Evolutionary conservation across 2,888 invertebrate species (phyloP).

Genomic region (Eupithecia subumbrata): DNA sequence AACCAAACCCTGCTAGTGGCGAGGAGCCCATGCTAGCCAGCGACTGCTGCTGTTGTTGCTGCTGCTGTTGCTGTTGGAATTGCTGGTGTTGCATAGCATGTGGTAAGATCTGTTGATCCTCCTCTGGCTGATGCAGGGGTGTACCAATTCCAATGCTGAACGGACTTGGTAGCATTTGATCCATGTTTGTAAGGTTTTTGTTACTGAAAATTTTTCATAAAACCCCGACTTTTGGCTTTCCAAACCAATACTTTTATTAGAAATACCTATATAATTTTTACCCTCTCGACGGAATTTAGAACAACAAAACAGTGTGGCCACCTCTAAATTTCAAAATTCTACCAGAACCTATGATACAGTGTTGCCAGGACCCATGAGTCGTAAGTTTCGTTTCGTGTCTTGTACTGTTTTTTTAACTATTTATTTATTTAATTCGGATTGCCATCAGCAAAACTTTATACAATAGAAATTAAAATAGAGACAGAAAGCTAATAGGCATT

Average conservation of each 20-base stretch:
- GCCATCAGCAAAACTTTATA: too few relatives aligned
- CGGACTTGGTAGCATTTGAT: conserved; percentile 95
- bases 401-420: too few relatives aligned
- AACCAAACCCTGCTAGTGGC: conserved; percentile 85
- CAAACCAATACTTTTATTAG: neutral
- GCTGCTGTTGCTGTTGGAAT: conserved; percentile 89
- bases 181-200: conserved; percentile 84
- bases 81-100: conserved; percentile 93
- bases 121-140: conserved; percentile 94
- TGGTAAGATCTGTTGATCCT: conserved; percentile 94
- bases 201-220: neutral
- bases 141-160: conserved; percentile 96
- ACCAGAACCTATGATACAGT: too few relatives aligned
- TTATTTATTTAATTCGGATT: too few relatives aligned
- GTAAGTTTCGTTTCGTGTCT: too few relatives aligned
- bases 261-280: neutral
- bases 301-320: neutral
- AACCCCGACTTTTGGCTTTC: neutral
- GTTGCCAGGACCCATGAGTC: too few relatives aligned
- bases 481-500: too few relatives aligned
- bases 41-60: conserved; percentile 86
- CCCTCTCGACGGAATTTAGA: neutral
- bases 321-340: neutral
- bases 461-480: too few relatives aligned
- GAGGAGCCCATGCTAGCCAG: conserved; percentile 84